These are phyloP conservation scores for Alcedo quadribrachys DNA, from an alignment of 2,797 vertebrate genomes.

Conservation along the genomic window DNA sequence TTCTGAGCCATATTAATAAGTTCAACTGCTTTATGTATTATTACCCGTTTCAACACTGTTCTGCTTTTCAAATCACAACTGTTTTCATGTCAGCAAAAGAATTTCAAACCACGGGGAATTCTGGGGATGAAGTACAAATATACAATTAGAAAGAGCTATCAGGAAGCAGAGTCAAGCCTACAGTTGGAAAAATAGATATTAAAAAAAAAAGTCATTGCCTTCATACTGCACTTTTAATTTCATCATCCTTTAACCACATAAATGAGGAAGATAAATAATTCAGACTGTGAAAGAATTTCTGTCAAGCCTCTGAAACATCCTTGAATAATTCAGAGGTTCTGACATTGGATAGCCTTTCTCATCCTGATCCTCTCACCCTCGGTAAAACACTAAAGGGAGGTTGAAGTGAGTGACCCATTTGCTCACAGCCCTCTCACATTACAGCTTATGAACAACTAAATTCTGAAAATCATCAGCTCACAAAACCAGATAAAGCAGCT, in stretches of 20 bases:
- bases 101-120: conserved; percentile 56
- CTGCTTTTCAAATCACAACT: conserved; percentile 63
- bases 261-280: conserved; percentile 47
- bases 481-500: neutral
- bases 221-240: neutral
- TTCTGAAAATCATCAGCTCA: neutral
- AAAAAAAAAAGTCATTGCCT: neutral
- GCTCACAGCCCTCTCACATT: conserved; percentile 30
- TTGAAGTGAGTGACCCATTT: conserved; percentile 5
- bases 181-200: neutral
- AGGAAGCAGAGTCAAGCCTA: neutral
- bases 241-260: neutral
- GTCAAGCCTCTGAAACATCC: conserved; percentile 59
- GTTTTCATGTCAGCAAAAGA: conserved; percentile 57
- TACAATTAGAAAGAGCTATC: neutral
- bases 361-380: conserved; percentile 26
- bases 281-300: conserved; percentile 55
- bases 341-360: conserved; percentile 72
- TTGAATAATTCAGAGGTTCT: conserved; percentile 85
- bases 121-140: conserved; percentile 25
- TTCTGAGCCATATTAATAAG: conserved; percentile 45
- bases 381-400: conserved; percentile 50
- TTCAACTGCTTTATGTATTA: conserved; percentile 51
- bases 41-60: conserved; percentile 36
- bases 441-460: neutral